phyloP scores from a whole-genome alignment of 2,888 invertebrate species.

The Agonopterix heracliana region DNA sequence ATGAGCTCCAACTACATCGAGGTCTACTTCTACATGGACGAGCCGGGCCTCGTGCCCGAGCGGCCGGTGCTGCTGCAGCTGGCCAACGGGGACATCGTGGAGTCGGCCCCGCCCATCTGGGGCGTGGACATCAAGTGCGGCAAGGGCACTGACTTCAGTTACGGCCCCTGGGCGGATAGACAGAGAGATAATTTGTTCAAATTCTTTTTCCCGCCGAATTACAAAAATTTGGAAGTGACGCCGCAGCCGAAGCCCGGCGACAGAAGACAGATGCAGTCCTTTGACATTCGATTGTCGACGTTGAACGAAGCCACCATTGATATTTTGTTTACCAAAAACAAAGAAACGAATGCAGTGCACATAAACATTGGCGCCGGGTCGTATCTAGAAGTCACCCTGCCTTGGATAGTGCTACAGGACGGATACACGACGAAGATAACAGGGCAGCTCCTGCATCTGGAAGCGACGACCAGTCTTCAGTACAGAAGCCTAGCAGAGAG shows the following conservation, averaged over 20 bases:
- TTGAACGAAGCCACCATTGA: constrained; percentile 96
- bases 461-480: constrained; percentile 96
- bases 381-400: constrained; percentile 96
- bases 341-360: constrained; percentile 98
- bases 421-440: constrained; percentile 94
- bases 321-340: constrained; percentile 94
- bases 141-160: constrained; percentile 96
- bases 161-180: constrained; percentile 99
- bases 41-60: constrained; percentile 94
- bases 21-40: constrained; percentile 98
- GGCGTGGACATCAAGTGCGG: constrained; percentile 97
- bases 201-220: constrained; percentile 96
- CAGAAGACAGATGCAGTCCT: constrained; percentile 90
- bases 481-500: constrained; percentile 95
- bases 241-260: constrained; percentile 91
- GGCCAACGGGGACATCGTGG: constrained; percentile 95
- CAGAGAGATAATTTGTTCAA: constrained; percentile 96
- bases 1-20: constrained; percentile 97
- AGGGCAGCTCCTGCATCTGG: constrained; percentile 94
- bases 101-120: constrained; percentile 95
- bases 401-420: constrained; percentile 92
- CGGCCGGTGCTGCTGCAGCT: constrained; percentile 92
- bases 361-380: constrained; percentile 96
- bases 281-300: constrained; percentile 93
- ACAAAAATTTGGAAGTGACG: constrained; percentile 86